phyloP scores from a whole-genome alignment of 2,113 vertebrate genomes.

The Datnioides undecimradiatus region DNA sequence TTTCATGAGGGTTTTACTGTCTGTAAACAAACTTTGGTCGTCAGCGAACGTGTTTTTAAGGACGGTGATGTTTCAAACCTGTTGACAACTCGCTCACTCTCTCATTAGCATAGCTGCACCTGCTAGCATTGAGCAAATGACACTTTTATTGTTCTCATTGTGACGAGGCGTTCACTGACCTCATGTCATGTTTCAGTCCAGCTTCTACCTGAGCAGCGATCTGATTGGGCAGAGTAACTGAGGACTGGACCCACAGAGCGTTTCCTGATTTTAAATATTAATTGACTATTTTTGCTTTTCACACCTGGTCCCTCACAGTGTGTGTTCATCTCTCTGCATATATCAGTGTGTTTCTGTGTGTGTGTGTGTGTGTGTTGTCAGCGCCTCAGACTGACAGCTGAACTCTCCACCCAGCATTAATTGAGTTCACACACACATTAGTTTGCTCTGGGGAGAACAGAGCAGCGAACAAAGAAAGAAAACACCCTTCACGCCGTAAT shows the following conservation, averaged over 20 bases:
- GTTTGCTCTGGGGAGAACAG: constrained; percentile 9
- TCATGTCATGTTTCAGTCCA: neutral
- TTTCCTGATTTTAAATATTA: no score
- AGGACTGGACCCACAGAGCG: no score
- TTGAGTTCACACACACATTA: constrained; percentile 62
- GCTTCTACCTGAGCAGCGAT: neutral
- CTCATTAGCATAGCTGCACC: no score
- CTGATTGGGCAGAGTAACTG: neutral
- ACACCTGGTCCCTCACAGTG: neutral
- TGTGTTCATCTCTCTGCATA: neutral
- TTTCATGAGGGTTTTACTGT: no score
- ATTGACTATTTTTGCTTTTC: neutral
- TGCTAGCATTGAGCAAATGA: neutral
- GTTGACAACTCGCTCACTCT: no score
- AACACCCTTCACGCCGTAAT: constrained; percentile 48
- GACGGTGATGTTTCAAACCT: no score
- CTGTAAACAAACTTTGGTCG: no score
- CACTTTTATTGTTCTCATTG: neutral
- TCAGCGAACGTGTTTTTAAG: no score
- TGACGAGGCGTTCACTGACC: neutral
- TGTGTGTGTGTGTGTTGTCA: constrained; percentile 12
- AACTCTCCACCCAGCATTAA: constrained; percentile 61
- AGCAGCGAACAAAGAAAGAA: constrained; percentile 15
- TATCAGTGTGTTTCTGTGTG: neutral
- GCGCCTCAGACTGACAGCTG: constrained; percentile 54